Evolutionary conservation across 2,888 invertebrate species (phyloP).

Genomic region (Hirtodrosophila cameraria): DNA sequence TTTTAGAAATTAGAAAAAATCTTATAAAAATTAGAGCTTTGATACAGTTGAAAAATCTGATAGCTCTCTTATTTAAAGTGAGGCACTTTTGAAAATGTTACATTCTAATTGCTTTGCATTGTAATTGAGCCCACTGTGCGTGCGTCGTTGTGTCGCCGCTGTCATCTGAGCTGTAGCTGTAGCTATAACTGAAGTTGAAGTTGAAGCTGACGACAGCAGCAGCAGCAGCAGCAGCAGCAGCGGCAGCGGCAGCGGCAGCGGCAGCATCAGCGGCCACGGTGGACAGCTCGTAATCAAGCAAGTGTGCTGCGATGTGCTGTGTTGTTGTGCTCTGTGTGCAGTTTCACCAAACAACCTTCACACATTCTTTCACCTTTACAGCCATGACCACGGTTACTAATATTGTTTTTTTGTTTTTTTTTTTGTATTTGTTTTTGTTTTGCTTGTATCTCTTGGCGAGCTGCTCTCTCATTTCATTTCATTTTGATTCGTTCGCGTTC

Average conservation of each 20-base stretch:
- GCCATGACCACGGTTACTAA: conserved; percentile 83
- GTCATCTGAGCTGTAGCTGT: conserved; percentile 49
- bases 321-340: no score
- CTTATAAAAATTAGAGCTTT: no score
- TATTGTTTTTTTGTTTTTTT: conserved; percentile 63
- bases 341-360: conserved; percentile 83
- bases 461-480: conserved; percentile 23
- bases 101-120: no score
- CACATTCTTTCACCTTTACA: conserved; percentile 83
- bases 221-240: conserved; percentile 22
- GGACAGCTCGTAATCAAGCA: conserved; percentile 65
- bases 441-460: no score
- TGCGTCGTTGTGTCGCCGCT: conserved; percentile 16
- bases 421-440: no score
- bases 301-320: no score
- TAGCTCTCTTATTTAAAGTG: no score
- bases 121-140: conserved; percentile 29
- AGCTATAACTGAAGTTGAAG: conserved; percentile 24
- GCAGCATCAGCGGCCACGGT: conserved; percentile 20
- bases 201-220: conserved; percentile 40
- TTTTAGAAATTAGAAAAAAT: no score
- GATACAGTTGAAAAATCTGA: no score
- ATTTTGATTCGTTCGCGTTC: conserved; percentile 48
- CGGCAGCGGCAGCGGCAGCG: conserved; percentile 8
- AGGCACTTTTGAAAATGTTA: no score